A percentile compares a stretch with the other conserved stretches of the same genome.
Evolutionary conservation across 2,888 invertebrate genomes (phyloP).

Genomic region (Chalcis sispes): DNA sequence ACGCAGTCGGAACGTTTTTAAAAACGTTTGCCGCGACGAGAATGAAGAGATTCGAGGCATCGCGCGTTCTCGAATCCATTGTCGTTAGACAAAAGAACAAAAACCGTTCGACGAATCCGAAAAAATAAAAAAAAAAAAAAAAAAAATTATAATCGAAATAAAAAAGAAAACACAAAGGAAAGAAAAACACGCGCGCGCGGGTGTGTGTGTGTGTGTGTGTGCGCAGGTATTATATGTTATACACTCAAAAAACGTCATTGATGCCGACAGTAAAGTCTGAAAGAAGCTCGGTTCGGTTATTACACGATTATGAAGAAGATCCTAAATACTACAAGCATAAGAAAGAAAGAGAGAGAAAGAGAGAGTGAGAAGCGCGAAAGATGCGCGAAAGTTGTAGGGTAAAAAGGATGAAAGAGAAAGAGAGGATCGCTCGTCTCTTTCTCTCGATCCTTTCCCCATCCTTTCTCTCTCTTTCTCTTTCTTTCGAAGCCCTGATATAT

Average conservation of each 20-base stretch:
- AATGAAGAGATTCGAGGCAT: too few relatives aligned
- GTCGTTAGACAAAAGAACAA: slow-evolving; percentile 28
- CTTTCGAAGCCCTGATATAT: slow-evolving; percentile 70
- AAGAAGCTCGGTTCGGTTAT: slow-evolving; percentile 39
- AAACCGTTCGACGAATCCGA: not conserved
- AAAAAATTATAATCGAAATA: too few relatives aligned
- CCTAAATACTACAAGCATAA: too few relatives aligned
- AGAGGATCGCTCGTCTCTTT: slow-evolving; percentile 21
- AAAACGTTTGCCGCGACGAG: too few relatives aligned
- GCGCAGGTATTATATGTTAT: not conserved
- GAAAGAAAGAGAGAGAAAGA: slow-evolving; percentile 8
- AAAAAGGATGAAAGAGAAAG: slow-evolving; percentile 21
- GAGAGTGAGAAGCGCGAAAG: slow-evolving; percentile 10
- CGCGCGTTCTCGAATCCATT: too few relatives aligned
- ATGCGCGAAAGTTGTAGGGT: slow-evolving; percentile 14
- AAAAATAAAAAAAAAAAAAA: not conserved
- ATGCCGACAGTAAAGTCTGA: slow-evolving; percentile 22
- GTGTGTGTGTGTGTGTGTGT: not conserved
- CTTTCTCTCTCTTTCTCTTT: slow-evolving; percentile 1
- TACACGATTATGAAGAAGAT: slow-evolving; percentile 35
- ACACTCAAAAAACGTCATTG: slow-evolving; percentile 11
- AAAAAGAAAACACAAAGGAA: not conserved
- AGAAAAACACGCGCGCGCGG: not conserved
- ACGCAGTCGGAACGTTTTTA: too few relatives aligned
- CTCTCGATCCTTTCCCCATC: too few relatives aligned